Evolutionary conservation across 23 tunicate species (phyloP).

Genomic region (Trididemnum miniatum): DNA sequence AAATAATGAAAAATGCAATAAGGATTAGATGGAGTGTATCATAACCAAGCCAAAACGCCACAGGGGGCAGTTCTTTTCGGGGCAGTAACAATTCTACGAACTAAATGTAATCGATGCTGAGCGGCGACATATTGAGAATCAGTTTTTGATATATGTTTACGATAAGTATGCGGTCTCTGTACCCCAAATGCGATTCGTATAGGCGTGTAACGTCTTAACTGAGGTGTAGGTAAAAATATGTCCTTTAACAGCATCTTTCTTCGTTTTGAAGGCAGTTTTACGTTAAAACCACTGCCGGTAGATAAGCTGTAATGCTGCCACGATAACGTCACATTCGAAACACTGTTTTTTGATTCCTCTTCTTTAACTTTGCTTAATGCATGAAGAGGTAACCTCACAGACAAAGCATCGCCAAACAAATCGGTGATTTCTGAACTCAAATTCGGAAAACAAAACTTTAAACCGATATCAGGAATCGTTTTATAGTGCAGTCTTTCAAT

Average conservation of each 20-base stretch:
- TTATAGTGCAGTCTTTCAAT: constrained; percentile 18
- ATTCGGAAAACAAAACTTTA: not conserved
- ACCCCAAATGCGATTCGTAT: not conserved
- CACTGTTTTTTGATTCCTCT: not conserved
- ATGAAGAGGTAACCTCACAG: constrained; percentile 24
- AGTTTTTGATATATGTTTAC: not conserved
- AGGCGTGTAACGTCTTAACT: not conserved
- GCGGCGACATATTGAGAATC: not conserved
- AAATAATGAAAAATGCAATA: too few species aligned
- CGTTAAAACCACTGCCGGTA: not conserved
- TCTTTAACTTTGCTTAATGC: not conserved
- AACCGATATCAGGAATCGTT: not conserved
- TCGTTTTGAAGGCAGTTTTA: not conserved
- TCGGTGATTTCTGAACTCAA: not conserved
- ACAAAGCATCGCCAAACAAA: constrained; percentile 14
- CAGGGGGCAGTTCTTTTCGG: not conserved
- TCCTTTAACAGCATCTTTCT: not conserved
- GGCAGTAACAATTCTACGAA: not conserved
- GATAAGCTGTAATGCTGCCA: constrained; percentile 18
- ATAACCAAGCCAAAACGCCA: not conserved
- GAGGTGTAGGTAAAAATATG: not conserved
- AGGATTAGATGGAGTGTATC: too few species aligned
- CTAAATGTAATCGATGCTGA: not conserved
- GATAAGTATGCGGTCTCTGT: not conserved
- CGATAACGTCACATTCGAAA: not conserved